Percentiles rank a stretch among this genome's conserved stretches.
Conservation (phyloP, 1,140 invertebrate genomes). For the Tetraneura akinire region DNA sequence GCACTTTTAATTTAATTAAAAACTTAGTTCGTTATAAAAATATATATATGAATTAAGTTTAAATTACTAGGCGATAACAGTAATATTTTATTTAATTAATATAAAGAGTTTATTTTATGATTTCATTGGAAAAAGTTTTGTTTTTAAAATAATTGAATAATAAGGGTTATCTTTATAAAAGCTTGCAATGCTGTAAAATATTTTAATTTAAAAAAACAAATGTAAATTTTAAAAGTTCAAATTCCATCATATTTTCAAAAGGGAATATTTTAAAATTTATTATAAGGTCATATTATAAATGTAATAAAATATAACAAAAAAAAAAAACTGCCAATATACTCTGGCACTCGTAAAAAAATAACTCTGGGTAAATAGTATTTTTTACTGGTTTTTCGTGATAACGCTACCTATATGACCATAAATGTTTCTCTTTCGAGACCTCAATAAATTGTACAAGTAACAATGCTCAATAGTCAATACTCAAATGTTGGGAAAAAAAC, state of each 20-base stretch:
- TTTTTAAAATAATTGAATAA: background rate
- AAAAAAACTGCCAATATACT: background rate
- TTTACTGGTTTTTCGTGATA: background rate
- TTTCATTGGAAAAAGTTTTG: background rate
- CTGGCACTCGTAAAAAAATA: background rate
- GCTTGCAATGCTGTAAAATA: background rate
- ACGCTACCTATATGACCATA: background rate
- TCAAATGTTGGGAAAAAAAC: background rate
- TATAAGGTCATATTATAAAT: no score
- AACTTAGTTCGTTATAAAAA: background rate
- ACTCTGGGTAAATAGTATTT: background rate
- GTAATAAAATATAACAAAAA: background rate
- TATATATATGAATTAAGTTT: constrained; percentile 3
- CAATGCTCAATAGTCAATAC: background rate
- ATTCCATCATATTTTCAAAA: no score
- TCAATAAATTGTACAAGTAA: background rate
- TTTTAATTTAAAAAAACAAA: background rate
- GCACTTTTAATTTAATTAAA: constrained; percentile 23
- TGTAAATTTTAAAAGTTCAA: no score
- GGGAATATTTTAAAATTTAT: no score
- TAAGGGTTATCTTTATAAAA: background rate
- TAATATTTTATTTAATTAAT: constrained; percentile 13
- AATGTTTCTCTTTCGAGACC: background rate
- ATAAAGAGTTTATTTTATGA: background rate
- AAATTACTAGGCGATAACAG: constrained; percentile 1